Base-by-base conservation (phyloP, 1,140 invertebrate genomes). In the Formica selysi region DNA sequence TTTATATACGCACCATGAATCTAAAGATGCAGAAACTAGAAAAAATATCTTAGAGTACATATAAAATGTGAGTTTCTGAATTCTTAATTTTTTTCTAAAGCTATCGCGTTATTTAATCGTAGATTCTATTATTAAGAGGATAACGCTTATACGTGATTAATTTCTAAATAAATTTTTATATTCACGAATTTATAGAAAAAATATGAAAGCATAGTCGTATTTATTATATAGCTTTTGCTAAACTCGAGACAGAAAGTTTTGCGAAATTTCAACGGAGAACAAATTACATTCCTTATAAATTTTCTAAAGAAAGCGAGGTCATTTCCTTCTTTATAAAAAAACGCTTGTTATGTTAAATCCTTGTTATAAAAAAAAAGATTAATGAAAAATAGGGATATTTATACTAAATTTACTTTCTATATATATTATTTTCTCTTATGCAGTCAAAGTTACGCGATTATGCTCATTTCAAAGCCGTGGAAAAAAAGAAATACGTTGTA, bases 211-310 rank as follows among this genome's bases (percentile, higher is more conserved):
- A 19, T 79, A 54, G 68, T 29, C 26, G 26, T 29, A 29, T 29
- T 29, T 29, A 29, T 29, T 0, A 29, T 29, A 29, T 29, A 29
- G 26, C 26, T 29, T 29, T 29, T 29, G 26, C 26, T 29, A 29
- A 29, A 29, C 26, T 29, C 26, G 26, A 29, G 22, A 22, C 22
- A 22, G 26, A 29, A 29, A 29, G 26, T 29, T 29, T 79, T 38
- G 13, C 48, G 38, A 57, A 51, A 51, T 51, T 51, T 51, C 4
- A 19, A 54, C 44, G 32, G 6, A 41, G 36, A 38, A 13, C 4
- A 29, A 79, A 79, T 6, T 68, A 36, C 41, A 79, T 67, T 26
- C 16, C 32, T 67, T n/a, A 44, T 79, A 67, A 79, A 79, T 79
- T 68, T 26, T n/a, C 54, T 54, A 51, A 32, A 48, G 1, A 26